Percentiles rank a stretch among this genome's conserved stretches.
These are phyloP conservation scores for Mycogona germanica DNA, from an alignment of 2,888 invertebrate genomes.

Conservation along the genomic window DNA sequence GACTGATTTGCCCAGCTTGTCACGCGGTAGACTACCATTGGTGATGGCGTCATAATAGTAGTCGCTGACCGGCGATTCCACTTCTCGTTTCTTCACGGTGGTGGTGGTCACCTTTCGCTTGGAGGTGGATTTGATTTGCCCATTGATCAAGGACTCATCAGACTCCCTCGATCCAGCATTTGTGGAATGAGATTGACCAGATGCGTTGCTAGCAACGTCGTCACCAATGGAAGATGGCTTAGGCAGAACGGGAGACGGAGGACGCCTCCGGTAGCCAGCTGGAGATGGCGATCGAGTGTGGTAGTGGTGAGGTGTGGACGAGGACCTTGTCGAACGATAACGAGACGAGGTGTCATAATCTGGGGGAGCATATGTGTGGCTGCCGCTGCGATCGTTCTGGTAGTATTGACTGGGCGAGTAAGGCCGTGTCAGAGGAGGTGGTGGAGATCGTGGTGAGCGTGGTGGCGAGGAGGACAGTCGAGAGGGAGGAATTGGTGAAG, in stretches of 20 bases:
- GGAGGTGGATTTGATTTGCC: neutral
- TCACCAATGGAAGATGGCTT: slow-evolving; percentile 9
- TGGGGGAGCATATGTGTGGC: neutral
- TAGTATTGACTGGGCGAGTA: slow-evolving; percentile 11
- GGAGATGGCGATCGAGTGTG: slow-evolving; percentile 11
- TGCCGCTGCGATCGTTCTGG: slow-evolving; percentile 2
- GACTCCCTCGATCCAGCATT: slow-evolving; percentile 2
- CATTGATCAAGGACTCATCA: slow-evolving; percentile 1
- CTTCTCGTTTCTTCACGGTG: slow-evolving; percentile 8
- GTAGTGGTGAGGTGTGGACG: neutral
- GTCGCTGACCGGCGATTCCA: slow-evolving; percentile 12
- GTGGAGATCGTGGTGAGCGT: slow-evolving; percentile 10
- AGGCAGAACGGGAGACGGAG: slow-evolving; percentile 7
- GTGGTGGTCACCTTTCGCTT: slow-evolving; percentile 14
- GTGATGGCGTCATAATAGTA: slow-evolving; percentile 7
- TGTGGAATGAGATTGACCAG: slow-evolving; percentile 11
- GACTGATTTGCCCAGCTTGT: slow-evolving; percentile 1
- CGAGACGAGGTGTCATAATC: neutral
- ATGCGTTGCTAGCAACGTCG: slow-evolving; percentile 13
- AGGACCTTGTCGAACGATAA: too few species aligned
- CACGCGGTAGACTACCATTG: neutral
- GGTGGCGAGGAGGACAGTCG: slow-evolving; percentile 4
- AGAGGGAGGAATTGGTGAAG: slow-evolving; percentile 15
- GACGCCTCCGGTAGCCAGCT: neutral
- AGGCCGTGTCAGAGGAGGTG: slow-evolving; percentile 12